Conservation (phyloP, 2,888 invertebrate genomes). For the Andricus curvator region DNA sequence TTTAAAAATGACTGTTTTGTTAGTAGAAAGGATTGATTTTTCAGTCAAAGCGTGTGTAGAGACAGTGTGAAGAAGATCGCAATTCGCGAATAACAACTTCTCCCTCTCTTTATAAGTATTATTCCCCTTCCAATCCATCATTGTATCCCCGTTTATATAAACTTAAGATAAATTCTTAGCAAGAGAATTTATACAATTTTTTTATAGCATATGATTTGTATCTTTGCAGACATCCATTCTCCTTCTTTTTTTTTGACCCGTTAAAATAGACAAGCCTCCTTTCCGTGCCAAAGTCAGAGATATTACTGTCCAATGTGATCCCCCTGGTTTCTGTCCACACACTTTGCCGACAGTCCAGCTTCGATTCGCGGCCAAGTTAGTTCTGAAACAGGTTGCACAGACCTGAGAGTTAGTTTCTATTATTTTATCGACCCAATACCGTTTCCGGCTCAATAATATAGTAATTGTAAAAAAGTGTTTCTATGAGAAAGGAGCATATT, state of each 20-base stretch:
- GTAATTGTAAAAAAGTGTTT: neutral
- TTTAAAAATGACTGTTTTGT: no score
- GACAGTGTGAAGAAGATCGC: neutral
- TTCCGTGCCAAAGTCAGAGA: constrained; percentile 71
- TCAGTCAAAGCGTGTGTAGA: no score
- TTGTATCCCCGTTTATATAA: neutral
- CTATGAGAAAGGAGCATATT: neutral
- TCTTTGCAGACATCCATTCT: neutral
- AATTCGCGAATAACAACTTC: neutral
- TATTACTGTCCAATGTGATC: constrained; percentile 67
- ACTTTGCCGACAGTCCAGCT: constrained; percentile 66
- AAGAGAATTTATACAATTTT: neutral
- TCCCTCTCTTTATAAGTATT: neutral
- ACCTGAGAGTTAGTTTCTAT: neutral
- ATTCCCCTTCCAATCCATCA: neutral
- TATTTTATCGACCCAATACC: neutral
- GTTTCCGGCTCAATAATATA: neutral
- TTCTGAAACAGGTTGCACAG: constrained; percentile 46
- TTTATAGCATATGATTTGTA: neutral
- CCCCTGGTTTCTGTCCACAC: constrained; percentile 44
- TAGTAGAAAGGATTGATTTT: no score
- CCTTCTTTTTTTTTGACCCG: constrained; percentile 59
- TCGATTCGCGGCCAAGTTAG: constrained; percentile 66
- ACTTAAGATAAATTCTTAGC: neutral
- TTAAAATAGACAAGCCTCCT: constrained; percentile 75